Percentiles rank a stretch among this genome's conserved stretches.
Evolutionary conservation across 2,888 invertebrate genomes (phyloP).

Genomic region (Lochmaea capreae): DNA sequence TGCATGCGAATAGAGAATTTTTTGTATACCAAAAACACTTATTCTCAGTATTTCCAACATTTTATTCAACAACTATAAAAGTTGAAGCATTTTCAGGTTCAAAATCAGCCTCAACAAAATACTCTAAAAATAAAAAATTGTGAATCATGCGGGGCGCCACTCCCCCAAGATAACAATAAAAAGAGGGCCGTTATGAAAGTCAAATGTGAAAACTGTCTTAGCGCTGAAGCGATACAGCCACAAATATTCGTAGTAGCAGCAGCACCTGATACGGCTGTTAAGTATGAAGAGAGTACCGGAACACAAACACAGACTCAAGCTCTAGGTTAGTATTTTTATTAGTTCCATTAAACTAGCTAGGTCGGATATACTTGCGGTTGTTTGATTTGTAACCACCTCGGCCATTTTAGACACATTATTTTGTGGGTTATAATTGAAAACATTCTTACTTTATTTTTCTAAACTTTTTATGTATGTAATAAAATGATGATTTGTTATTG

Average conservation of each 20-base stretch:
- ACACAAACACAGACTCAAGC: constrained; percentile 59
- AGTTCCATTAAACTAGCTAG: constrained; percentile 12
- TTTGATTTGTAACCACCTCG: no score
- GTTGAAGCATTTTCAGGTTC: constrained; percentile 58
- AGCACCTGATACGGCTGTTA: constrained; percentile 60
- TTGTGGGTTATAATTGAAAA: no score
- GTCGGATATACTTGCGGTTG: no score
- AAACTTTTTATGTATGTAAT: no score
- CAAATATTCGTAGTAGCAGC: constrained; percentile 75
- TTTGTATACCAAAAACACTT: no score
- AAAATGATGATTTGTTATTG: no score
- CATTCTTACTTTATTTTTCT: no score
- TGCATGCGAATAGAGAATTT: no score
- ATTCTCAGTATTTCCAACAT: no score
- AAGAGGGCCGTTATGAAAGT: constrained; percentile 65
- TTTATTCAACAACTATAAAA: neutral
- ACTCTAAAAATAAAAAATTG: constrained; percentile 64
- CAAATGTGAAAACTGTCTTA: constrained; percentile 64
- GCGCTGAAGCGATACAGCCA: constrained; percentile 65
- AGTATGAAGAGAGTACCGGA: constrained; percentile 62
- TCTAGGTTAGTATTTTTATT: constrained; percentile 50
- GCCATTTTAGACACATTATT: no score
- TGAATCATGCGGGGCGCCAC: constrained; percentile 63
- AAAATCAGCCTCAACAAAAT: constrained; percentile 54
- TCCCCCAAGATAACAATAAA: constrained; percentile 65